Base-by-base conservation (phyloP, 2,888 invertebrate species). In the Nymphalis c-album region DNA sequence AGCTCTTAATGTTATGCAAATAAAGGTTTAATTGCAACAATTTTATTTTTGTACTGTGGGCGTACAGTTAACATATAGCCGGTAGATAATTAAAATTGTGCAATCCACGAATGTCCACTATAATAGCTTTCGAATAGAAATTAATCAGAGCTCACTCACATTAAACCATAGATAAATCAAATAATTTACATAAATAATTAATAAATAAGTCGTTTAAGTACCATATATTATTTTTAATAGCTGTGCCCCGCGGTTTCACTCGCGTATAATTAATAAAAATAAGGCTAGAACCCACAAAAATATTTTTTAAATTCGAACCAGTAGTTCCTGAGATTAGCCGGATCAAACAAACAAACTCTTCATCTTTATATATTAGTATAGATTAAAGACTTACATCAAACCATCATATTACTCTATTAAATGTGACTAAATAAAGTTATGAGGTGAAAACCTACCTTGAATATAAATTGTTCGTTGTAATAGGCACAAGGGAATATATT, bases 81-180 rank as follows among this genome's bases (percentile, higher is more conserved):
- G 22, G 60, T 48, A 45, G 51, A 57, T 72, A 69, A 67, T 72
- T 72, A 73, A 66, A 68, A 67, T 70, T 70, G 64, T 53, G 66
- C 60, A 72, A 72, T 67, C 16, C 50, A 20, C 57, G 18, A 67
- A 57, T 68, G 69, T 62, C 57, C 57, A 62, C 22, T 53, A 46
- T 53, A 26, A 53, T 31, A 35, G 50, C 50, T 22, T 20, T 61
- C 35, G 35, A 61, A 48, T 35, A 50, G 48, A 61, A 48, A 61
- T 18, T 31, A 31, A 50, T 35, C 18, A 48, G 35, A 31, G 20
- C 20, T 58, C 45, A 20, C 13, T 40, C n/a, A 16, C 20, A 20
- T 51, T 47, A 17, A 40, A 31, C 17, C 6, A 50, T 17, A 62
- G 55, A 61, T 63, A 48, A 61, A 67, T 67, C 55, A 55, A 50